Percentiles rank a stretch among this genome's conserved stretches.
These are phyloP conservation scores for Scartelaos histophorus DNA, from an alignment of 2,113 vertebrate genomes.

Conservation along the genomic window DNA sequence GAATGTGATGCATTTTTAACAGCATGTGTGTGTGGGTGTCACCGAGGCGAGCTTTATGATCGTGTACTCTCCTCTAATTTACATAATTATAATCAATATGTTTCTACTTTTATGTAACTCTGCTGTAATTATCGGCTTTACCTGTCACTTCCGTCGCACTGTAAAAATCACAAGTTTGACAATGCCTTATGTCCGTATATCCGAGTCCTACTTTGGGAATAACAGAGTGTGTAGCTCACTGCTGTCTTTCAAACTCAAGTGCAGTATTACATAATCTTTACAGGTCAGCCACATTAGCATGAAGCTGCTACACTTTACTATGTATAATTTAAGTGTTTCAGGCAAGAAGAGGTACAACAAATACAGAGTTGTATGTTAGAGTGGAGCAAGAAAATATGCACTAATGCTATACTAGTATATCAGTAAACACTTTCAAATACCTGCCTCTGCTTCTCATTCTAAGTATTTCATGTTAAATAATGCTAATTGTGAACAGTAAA, in stretches of 20 bases:
- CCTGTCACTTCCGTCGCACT: conserved; percentile 12
- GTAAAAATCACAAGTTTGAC: conserved; percentile 29
- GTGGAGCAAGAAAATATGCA: background rate
- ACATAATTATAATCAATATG: conserved; percentile 37
- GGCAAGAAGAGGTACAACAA: background rate
- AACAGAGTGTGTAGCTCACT: conserved; percentile 24
- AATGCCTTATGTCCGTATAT: conserved; percentile 10
- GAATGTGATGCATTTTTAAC: conserved; percentile 57
- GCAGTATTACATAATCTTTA: conserved; percentile 50
- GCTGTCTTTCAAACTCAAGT: conserved; percentile 31
- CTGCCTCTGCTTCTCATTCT: background rate
- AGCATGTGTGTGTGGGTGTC: conserved; percentile 50
- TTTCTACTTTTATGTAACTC: conserved; percentile 11
- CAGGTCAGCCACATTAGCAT: conserved; percentile 58
- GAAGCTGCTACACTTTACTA: conserved; percentile 12
- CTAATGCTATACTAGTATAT: background rate
- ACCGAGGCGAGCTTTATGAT: conserved; percentile 32
- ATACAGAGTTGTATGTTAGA: too few species aligned
- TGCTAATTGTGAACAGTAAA: background rate
- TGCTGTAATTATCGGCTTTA: conserved; percentile 4
- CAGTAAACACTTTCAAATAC: background rate
- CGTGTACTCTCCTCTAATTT: conserved; percentile 25
- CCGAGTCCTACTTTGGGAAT: conserved; percentile 31
- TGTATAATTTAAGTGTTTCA: background rate
- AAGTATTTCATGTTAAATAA: background rate